These are phyloP conservation scores for Brachystomella parvula DNA, from an alignment of 1,140 invertebrate species.

Conservation along the genomic window DNA sequence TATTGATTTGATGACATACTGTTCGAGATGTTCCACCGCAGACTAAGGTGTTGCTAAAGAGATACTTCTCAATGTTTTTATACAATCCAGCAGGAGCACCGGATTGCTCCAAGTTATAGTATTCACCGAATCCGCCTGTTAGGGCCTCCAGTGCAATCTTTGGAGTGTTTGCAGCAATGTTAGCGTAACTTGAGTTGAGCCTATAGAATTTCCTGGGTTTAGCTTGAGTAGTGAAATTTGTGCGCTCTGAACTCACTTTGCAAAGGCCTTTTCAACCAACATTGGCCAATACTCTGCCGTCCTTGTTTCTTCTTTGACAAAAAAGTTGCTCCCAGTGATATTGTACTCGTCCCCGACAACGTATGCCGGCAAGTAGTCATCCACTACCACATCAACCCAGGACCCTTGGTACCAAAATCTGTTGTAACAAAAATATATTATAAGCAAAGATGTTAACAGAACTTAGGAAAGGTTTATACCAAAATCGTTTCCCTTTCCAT, in stretches of 20 bases:
- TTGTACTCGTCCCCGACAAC: neutral
- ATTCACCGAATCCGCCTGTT: constrained; percentile 2
- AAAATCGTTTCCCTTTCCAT: no score
- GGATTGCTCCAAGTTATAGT: neutral
- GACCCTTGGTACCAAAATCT: constrained; percentile 5
- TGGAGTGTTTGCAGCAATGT: neutral
- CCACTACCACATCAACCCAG: neutral
- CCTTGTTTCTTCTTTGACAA: neutral
- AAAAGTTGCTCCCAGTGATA: neutral
- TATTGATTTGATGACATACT: neutral
- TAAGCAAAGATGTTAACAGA: no score
- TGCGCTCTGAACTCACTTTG: neutral
- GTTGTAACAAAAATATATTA: no score
- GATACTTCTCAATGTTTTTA: neutral
- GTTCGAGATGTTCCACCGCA: neutral
- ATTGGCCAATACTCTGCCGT: constrained; percentile 3
- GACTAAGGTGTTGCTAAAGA: neutral
- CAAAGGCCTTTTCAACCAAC: neutral
- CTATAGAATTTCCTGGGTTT: neutral
- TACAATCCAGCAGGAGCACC: neutral
- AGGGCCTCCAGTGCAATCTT: neutral
- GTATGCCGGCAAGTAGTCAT: constrained; percentile 1
- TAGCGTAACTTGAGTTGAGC: neutral
- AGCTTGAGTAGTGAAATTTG: neutral
- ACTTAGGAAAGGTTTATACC: no score